Percentiles rank a stretch among this genome's conserved stretches.
Evolutionary conservation across 2,797 vertebrate species (phyloP).

Genomic region (Serranus cabrilla): DNA sequence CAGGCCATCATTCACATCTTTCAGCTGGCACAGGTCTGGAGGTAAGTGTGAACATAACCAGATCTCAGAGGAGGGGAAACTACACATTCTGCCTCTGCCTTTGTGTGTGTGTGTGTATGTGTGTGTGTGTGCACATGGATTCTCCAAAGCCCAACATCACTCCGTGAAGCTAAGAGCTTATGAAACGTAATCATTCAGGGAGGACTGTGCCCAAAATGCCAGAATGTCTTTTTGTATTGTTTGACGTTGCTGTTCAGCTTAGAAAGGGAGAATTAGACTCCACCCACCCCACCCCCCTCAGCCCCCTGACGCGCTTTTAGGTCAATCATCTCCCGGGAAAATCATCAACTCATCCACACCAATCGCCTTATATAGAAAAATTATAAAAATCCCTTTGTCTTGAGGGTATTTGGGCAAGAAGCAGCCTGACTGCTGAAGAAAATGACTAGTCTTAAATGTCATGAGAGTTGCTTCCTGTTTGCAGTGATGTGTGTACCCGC

Average conservation of each 20-base stretch:
- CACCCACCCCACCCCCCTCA: conserved; percentile 56
- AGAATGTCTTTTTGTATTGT: conserved; percentile 64
- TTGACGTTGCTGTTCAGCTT: conserved; percentile 49
- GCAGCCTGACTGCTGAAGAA: conserved; percentile 22
- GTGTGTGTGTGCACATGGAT: conserved; percentile 5
- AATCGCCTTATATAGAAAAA: conserved; percentile 61
- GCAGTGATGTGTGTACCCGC: conserved; percentile 22
- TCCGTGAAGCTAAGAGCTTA: conserved; percentile 27
- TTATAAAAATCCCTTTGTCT: conserved; percentile 64
- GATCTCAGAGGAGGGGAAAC: conserved; percentile 15
- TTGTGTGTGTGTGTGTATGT: not conserved
- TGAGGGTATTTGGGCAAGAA: conserved; percentile 32
- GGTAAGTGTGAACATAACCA: conserved; percentile 82
- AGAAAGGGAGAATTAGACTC: conserved; percentile 67
- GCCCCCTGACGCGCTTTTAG: conserved; percentile 75
- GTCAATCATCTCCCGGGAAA: conserved; percentile 83
- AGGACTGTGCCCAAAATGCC: conserved; percentile 48
- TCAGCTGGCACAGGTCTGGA: conserved; percentile 96
- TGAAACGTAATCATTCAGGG: conserved; percentile 45
- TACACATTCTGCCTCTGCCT: conserved; percentile 31
- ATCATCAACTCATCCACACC: conserved; percentile 76
- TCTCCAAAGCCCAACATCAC: conserved; percentile 24
- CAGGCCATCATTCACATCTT: conserved; percentile 92
- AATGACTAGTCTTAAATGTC: conserved; percentile 42
- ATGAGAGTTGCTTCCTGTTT: conserved; percentile 46